Conservation (phyloP, 2,888 invertebrate genomes). For the Pediacus dermestoides region DNA sequence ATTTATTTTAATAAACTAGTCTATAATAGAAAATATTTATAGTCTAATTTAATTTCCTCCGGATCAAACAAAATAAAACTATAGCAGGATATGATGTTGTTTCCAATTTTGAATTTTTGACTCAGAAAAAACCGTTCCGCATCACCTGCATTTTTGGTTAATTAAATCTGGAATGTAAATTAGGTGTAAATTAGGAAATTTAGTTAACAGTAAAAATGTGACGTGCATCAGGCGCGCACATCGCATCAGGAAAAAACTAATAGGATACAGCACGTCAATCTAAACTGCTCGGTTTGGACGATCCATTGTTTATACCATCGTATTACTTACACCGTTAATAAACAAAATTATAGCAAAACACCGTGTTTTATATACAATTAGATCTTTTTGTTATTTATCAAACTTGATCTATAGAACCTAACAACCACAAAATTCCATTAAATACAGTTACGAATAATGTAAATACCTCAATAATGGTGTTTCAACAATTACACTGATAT, state of each 20-base stretch:
- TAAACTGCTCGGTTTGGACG: no score
- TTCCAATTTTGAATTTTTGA: no score
- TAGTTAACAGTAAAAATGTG: conserved; percentile 4
- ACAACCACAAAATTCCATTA: conserved; percentile 20
- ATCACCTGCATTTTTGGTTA: no score
- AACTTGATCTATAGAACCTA: conserved; percentile 15
- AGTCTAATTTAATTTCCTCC: no score
- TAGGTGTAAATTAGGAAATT: no score
- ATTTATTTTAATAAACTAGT: no score
- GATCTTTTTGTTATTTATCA: conserved; percentile 17
- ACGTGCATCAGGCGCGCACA: neutral
- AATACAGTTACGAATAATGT: conserved; percentile 22
- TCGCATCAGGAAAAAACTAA: neutral
- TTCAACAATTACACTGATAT: conserved; percentile 11
- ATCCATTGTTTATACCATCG: conserved; percentile 5
- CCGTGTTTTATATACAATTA: conserved; percentile 22
- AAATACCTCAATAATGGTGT: conserved; percentile 17
- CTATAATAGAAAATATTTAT: no score
- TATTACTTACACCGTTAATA: conserved; percentile 17
- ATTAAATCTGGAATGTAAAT: neutral
- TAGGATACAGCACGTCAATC: conserved; percentile 4
- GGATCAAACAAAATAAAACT: no score
- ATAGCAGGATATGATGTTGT: no score
- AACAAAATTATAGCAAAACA: conserved; percentile 21
- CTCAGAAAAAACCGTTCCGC: no score